These are phyloP conservation scores for Sebastiscus tertius DNA, from an alignment of 2,797 vertebrate species.

Conservation along the genomic window DNA sequence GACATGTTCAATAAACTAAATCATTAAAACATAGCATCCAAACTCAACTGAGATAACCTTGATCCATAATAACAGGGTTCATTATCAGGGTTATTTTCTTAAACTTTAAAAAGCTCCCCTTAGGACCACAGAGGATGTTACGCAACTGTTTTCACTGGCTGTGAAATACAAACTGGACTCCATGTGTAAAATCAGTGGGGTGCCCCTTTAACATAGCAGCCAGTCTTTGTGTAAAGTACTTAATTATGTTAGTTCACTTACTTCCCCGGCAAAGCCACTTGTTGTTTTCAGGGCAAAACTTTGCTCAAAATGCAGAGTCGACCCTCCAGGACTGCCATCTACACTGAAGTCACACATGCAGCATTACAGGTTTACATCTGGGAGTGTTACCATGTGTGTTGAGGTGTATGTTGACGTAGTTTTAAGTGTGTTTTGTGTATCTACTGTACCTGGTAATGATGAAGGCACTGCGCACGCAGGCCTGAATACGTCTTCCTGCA, in stretches of 20 bases:
- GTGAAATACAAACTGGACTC: not conserved
- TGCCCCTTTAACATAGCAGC: not conserved
- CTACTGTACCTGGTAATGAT: conserved; percentile 89
- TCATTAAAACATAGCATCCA: not conserved
- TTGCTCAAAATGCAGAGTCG: conserved; percentile 86
- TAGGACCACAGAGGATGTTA: not conserved
- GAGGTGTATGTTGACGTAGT: not conserved
- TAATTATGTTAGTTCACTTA: conserved; percentile 69
- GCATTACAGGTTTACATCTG: not conserved
- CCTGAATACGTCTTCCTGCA: conserved; percentile 62
- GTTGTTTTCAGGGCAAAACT: conserved; percentile 87
- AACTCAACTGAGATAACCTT: not conserved
- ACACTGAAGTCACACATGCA: conserved; percentile 74
- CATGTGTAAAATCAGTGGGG: not conserved
- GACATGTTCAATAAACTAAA: not conserved
- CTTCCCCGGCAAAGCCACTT: conserved; percentile 83
- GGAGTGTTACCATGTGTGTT: not conserved
- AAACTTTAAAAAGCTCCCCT: not conserved
- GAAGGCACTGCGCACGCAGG: conserved; percentile 86
- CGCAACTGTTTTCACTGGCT: not conserved
- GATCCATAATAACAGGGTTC: not conserved
- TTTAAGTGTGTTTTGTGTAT: not conserved
- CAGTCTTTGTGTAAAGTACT: not conserved
- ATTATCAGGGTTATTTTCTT: no score
- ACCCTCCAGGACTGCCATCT: conserved; percentile 80